Evolutionary conservation across 2,797 vertebrate species (phyloP), one percentile per base, ranked within the genome.

Genomic region (Parambassis ranga): DNA sequence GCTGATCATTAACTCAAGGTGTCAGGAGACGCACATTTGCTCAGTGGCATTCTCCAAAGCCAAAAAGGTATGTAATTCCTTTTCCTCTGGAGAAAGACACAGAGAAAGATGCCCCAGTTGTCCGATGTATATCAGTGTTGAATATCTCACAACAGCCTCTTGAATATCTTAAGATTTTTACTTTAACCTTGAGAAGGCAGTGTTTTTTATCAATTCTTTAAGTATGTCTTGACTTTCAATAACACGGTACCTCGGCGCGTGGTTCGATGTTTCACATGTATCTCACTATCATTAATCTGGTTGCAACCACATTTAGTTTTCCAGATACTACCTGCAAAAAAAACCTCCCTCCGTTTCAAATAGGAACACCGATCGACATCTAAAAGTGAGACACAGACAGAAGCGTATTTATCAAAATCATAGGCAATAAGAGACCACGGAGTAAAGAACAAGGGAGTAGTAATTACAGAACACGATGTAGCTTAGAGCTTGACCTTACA

Each of bases 1-100:
- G 86, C 77, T 90, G 86, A 88, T 91, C 87, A 85, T 91, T 90
- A 89, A 90, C 83, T 88, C 81, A 89, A 90, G 88, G 89, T 90
- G 88, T 89, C 85, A 84, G 78, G 79, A 84, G 86, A 79, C 53
- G 44, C 51, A 63, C 73, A 61, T 85, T 85, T 87, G 87, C 87
- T 88, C 82, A 65, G 73, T 84, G 87, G 86, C 83, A 85, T 90
- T 88, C 86, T 90, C 77, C 77, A 65, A 81, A 85, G 82, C 82
- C 72, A 62, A 72, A 77, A 71, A 73, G 61, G 76, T 76, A 68
- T 51, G 75, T 58, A 65, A 80, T 77, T 55, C 68, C 68, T 31
- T 52, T 57, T 33, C 53, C 63, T 64, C 65, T 16, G 5, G 77
- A 71, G 56, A 33, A 52, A 65, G 14, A 26, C 31, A 31, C 11